Evolutionary conservation across 2,797 vertebrate genomes (phyloP).

Genomic region (Danio albolineatus): DNA sequence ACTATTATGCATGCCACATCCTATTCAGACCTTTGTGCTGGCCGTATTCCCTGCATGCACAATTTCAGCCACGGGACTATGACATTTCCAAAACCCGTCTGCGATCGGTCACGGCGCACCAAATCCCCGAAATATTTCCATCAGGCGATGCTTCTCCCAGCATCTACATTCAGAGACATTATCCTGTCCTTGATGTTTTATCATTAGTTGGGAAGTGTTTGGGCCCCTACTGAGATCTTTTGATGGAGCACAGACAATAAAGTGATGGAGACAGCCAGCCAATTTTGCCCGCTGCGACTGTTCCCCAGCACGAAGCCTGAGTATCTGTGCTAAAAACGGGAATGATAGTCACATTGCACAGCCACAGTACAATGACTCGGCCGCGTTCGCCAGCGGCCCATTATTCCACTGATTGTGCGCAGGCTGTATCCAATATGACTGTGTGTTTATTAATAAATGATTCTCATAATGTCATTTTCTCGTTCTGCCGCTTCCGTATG

Average conservation of each 20-base stretch:
- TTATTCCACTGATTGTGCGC: conserved; percentile 69
- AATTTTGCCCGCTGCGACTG: conserved; percentile 77
- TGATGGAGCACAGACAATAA: conserved; percentile 82
- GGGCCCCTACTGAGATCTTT: conserved; percentile 82
- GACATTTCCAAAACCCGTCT: conserved; percentile 83
- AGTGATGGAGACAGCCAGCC: conserved; percentile 78
- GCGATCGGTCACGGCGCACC: conserved; percentile 75
- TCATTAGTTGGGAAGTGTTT: conserved; percentile 81
- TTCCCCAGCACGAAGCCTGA: conserved; percentile 72
- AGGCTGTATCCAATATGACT: conserved; percentile 48
- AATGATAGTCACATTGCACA: conserved; percentile 73
- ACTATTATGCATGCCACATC: conserved; percentile 85
- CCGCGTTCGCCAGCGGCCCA: conserved; percentile 73
- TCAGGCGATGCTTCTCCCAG: conserved; percentile 71
- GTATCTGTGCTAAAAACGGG: conserved; percentile 67
- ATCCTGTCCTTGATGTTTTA: conserved; percentile 84
- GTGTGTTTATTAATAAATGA: conserved; percentile 48
- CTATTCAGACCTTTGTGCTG: conserved; percentile 80
- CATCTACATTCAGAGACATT: conserved; percentile 72
- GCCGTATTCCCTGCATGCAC: conserved; percentile 80
- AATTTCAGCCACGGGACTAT: conserved; percentile 78
- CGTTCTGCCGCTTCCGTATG: conserved; percentile 11
- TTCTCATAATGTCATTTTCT: conserved; percentile 43
- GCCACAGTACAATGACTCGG: conserved; percentile 69
- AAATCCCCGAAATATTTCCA: conserved; percentile 78